Base-by-base conservation (phyloP, 2,888 invertebrate genomes). In the Tetropium fuscum region DNA sequence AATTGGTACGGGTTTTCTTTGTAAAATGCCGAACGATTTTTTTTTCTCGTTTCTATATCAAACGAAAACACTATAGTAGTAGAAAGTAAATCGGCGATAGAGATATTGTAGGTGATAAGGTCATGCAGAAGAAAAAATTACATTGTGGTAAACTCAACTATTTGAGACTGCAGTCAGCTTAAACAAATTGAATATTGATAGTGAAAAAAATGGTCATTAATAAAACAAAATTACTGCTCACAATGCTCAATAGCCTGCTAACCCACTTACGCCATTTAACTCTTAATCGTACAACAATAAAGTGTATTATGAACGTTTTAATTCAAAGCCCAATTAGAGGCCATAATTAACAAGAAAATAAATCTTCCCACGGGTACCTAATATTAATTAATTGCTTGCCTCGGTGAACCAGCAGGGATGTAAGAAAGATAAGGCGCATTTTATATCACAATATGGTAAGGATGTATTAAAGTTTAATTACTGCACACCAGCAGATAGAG, bases 251-350 rank as follows among this genome's bases (percentile, higher is more conserved):
- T 22, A 48, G 18, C 36, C 48, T 16, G 48, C 36, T 48, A 48
- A 48, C 48, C 48, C 36, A 48, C 48, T 48, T 36, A 27, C 27
- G 16, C 10, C 15, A 44, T 41, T 44, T 44, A 25, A 41, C 19
- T 19, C 27, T 25, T 27, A 27, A 44, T 44, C 27, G 44, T 44
- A 44, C 15, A 27, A 5, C n/a, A 44, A 27, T 20, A 25, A 11
- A 44, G 43, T 4, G 20, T 22, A 11, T 34, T 34, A 34, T 34
- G 34, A 34, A 34, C 22, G 41, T 5, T 13, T 20, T 20, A 10
- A 22, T 41, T 41, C 20, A 41, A 22, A 41, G 6, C 6, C 13
- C 41, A 41, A 22, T 15, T 44, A 44, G 27, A 44, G n/a, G 25
- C 34, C 25, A 27, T 44, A 25, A 44, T 44, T 44, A 44, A 27